A percentile compares a stretch with the other conserved stretches of the same genome.
Evolutionary conservation across 2,888 invertebrate species (phyloP).

Genomic region (Formica aserva): DNA sequence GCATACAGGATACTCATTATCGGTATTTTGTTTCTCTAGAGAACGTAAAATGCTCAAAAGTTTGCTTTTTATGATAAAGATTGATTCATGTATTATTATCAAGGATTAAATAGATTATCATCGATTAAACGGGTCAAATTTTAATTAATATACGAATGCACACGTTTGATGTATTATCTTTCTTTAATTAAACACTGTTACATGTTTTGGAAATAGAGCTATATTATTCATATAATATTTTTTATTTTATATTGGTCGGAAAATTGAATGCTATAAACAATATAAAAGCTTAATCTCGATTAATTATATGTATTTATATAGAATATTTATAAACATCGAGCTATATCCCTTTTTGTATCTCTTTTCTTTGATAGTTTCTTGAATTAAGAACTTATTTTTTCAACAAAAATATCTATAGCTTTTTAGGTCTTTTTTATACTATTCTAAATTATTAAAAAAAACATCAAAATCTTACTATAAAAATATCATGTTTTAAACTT

Average conservation of each 20-base stretch:
- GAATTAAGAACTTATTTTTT: background rate
- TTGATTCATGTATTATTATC: background rate
- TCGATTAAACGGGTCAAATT: background rate
- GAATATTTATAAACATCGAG: background rate
- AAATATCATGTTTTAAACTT: background rate
- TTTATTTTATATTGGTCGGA: background rate
- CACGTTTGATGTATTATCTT: background rate
- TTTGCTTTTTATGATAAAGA: background rate
- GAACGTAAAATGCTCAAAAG: background rate
- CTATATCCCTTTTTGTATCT: background rate
- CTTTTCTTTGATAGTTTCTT: background rate
- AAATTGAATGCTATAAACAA: background rate
- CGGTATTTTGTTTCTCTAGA: background rate
- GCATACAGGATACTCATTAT: conserved; percentile 10
- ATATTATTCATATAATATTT: background rate
- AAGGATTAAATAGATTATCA: background rate
- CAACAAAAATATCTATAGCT: background rate
- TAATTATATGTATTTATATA: background rate
- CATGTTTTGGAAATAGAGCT: background rate
- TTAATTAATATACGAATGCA: background rate
- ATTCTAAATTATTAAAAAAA: too few species aligned
- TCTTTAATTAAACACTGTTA: background rate
- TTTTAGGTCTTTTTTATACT: too few species aligned
- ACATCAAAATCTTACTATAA: background rate
- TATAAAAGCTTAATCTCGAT: background rate